phyloP scores from a whole-genome alignment of 2,888 invertebrate species.

The Drosophila algonquin region DNA sequence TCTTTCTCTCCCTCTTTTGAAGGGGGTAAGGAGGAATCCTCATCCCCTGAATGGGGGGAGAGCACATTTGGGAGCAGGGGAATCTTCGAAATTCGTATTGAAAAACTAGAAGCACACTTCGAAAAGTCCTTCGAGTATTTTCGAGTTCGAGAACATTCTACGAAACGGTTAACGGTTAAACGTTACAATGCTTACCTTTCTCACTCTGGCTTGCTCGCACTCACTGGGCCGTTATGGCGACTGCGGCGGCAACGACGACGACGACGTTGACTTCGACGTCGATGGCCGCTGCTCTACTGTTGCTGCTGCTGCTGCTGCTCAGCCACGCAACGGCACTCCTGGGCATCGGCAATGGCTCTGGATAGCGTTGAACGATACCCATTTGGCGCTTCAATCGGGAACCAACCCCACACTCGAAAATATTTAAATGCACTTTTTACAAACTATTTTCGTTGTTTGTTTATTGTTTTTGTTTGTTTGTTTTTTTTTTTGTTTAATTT shows the following conservation, averaged over 20 bases:
- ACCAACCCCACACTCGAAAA: neutral
- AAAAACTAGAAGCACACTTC: neutral
- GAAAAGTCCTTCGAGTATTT: neutral
- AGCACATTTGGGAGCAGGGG: neutral
- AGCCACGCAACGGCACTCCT: conserved; percentile 57
- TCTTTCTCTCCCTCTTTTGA: neutral
- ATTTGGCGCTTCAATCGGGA: conserved; percentile 33
- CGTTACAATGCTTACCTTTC: neutral
- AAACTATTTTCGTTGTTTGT: conserved; percentile 16
- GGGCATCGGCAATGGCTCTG: conserved; percentile 62
- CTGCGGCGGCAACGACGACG: conserved; percentile 27
- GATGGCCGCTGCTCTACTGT: neutral
- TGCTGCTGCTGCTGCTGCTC: neutral
- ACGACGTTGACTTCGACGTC: neutral
- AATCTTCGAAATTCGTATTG: neutral
- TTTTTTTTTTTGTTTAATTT: conserved; percentile 23
- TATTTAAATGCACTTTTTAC: neutral
- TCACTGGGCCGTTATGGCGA: conserved; percentile 22
- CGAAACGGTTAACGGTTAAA: neutral
- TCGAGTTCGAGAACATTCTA: neutral
- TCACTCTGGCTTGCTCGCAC: conserved; percentile 17
- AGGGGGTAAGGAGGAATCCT: neutral
- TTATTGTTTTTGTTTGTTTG: neutral
- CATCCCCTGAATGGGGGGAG: neutral
- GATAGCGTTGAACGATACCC: conserved; percentile 56